A percentile compares a stretch with the other conserved stretches of the same genome.
Conservation (phyloP, 2,797 vertebrate genomes). For the Parauchenoglanis ngamensis region DNA sequence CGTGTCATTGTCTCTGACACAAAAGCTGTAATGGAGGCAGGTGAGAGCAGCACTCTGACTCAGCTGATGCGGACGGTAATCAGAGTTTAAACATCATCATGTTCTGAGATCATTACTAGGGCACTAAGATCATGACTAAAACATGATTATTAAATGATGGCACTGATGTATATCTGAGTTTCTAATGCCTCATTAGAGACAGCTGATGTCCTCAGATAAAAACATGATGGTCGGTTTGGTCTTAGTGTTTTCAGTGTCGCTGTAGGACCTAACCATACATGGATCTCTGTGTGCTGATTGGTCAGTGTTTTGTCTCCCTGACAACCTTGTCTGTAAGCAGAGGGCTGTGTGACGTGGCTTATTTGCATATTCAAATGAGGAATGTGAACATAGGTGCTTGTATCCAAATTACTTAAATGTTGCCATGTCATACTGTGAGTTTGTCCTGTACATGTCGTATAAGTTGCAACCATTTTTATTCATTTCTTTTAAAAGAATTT, state of each 20-base stretch:
- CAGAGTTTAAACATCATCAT: not conserved
- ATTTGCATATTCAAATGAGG: constrained; percentile 60
- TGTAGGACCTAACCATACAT: constrained; percentile 7
- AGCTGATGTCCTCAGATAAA: not conserved
- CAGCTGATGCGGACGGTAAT: not conserved
- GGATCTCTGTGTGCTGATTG: constrained; percentile 19
- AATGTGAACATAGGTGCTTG: constrained; percentile 1
- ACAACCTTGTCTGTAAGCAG: constrained; percentile 40
- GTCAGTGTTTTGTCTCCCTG: constrained; percentile 42
- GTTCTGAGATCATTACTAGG: not conserved
- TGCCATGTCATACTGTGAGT: not conserved
- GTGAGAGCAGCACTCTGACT: not conserved
- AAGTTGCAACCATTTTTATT: not conserved
- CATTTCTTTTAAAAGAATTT: not conserved
- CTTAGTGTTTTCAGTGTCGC: not conserved
- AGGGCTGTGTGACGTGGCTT: constrained; percentile 35
- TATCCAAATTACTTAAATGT: constrained; percentile 28
- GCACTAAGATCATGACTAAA: not conserved
- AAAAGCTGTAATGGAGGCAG: not conserved
- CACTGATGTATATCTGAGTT: not conserved
- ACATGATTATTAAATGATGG: not conserved
- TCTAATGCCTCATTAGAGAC: not conserved
- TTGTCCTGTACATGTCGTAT: not conserved
- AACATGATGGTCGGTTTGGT: not conserved
- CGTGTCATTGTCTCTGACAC: not conserved